Conservation (phyloP, 2,113 vertebrate species). For the Oncorhynchus mykiss region DNA sequence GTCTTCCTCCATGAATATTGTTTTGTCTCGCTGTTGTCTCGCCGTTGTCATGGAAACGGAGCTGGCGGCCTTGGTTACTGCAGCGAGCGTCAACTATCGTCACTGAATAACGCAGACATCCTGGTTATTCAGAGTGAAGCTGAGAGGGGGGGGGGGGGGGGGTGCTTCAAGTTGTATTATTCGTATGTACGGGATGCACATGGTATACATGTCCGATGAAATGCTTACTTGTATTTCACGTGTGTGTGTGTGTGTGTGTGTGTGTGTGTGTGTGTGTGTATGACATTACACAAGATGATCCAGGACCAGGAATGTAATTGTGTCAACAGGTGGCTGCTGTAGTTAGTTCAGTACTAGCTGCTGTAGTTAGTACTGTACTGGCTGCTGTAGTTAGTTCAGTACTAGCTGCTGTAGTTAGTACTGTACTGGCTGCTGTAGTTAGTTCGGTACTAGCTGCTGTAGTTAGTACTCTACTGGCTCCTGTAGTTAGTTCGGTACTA, state of each 20-base stretch:
- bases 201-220: no score
- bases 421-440: no score
- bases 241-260: not conserved
- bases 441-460: no score
- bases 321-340: no score
- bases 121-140: slow-evolving; percentile 40
- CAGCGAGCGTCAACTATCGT: slow-evolving; percentile 43
- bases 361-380: no score
- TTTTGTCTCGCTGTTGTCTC: slow-evolving; percentile 47
- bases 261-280: not conserved
- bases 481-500: no score
- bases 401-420: no score
- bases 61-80: slow-evolving; percentile 41
- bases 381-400: no score
- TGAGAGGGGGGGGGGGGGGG: not conserved
- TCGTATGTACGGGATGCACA: no score
- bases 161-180: not conserved
- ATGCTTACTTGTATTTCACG: not conserved
- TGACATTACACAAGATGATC: not conserved
- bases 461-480: no score
- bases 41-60: slow-evolving; percentile 48
- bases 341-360: no score
- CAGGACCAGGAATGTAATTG: not conserved
- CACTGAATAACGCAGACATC: slow-evolving; percentile 17
- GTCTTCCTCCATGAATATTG: slow-evolving; percentile 25